phyloP scores from a whole-genome alignment of 2,888 invertebrate genomes.

The Stramonita haemastoma region DNA sequence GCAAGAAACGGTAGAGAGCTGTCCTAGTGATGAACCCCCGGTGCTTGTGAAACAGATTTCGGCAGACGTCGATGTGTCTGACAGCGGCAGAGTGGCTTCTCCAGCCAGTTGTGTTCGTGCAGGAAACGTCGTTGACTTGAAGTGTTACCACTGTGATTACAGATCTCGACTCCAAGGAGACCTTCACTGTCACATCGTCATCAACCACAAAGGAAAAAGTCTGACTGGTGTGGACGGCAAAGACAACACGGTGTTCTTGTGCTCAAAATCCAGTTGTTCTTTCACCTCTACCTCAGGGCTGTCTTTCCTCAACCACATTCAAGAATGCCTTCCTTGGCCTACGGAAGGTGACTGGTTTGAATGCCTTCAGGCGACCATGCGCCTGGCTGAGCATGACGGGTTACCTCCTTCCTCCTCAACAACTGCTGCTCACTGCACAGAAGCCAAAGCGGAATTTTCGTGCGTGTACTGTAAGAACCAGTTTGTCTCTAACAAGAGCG shows the following conservation, averaged over 20 bases:
- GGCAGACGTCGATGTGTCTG: slow-evolving; percentile 41
- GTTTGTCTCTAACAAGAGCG: slow-evolving; percentile 58
- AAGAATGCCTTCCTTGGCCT: slow-evolving; percentile 61
- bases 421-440: neutral
- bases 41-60: slow-evolving; percentile 40
- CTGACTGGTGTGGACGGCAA: slow-evolving; percentile 49
- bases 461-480: slow-evolving; percentile 57
- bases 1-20: neutral
- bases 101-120: slow-evolving; percentile 19
- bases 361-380: slow-evolving; percentile 48
- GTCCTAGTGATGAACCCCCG: neutral
- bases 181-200: slow-evolving; percentile 49
- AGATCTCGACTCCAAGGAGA: slow-evolving; percentile 42
- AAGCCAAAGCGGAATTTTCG: slow-evolving; percentile 55
- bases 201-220: slow-evolving; percentile 49
- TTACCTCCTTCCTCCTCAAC: slow-evolving; percentile 20
- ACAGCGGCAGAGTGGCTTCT: slow-evolving; percentile 24
- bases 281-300: slow-evolving; percentile 60
- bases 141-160: slow-evolving; percentile 66
- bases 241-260: slow-evolving; percentile 61
- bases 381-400: slow-evolving; percentile 30
- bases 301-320: slow-evolving; percentile 60
- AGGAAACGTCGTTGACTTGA: slow-evolving; percentile 55
- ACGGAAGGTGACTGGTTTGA: slow-evolving; percentile 43
- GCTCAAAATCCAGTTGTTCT: slow-evolving; percentile 61